Percentiles rank a stretch among this genome's conserved stretches.
phyloP scores from a whole-genome alignment of 2,113 vertebrate genomes.

The Cygnus buccinator region DNA sequence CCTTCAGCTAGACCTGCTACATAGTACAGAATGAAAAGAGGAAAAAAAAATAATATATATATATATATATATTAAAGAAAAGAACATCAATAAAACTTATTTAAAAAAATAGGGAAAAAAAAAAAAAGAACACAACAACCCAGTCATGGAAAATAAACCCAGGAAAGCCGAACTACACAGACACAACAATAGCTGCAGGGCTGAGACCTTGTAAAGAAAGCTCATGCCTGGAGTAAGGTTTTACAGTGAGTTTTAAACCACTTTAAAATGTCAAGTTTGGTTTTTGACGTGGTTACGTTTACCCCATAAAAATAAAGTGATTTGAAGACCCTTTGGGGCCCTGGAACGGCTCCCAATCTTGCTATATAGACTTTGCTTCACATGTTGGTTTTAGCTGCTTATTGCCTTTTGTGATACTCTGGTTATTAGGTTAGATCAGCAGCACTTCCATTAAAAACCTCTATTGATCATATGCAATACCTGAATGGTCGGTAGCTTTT shows the following conservation, averaged over 20 bases:
- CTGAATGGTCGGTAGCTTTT: constrained; percentile 34
- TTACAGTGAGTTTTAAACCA: constrained; percentile 10
- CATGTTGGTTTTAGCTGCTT: constrained; percentile 16
- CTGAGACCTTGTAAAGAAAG: background rate
- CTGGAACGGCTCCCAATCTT: background rate
- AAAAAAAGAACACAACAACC: background rate
- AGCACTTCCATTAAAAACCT: constrained; percentile 26
- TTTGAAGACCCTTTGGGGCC: constrained; percentile 9
- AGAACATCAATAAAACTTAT: background rate
- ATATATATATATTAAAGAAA: background rate
- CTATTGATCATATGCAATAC: constrained; percentile 17
- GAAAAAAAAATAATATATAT: background rate
- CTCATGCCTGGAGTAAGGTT: background rate
- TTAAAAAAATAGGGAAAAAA: background rate
- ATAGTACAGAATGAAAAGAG: background rate
- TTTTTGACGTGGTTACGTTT: background rate
- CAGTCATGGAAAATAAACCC: background rate
- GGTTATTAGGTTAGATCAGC: constrained; percentile 6
- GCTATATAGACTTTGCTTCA: background rate
- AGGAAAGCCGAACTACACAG: background rate
- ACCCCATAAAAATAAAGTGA: constrained; percentile 3
- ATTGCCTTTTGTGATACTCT: background rate
- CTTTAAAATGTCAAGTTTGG: constrained; percentile 25
- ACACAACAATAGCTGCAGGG: background rate
- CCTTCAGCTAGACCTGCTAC: background rate